Percentiles rank a stretch among this genome's conserved stretches.
Evolutionary conservation across 1,140 invertebrate genomes (phyloP).

Genomic region (Eciton burchellii): DNA sequence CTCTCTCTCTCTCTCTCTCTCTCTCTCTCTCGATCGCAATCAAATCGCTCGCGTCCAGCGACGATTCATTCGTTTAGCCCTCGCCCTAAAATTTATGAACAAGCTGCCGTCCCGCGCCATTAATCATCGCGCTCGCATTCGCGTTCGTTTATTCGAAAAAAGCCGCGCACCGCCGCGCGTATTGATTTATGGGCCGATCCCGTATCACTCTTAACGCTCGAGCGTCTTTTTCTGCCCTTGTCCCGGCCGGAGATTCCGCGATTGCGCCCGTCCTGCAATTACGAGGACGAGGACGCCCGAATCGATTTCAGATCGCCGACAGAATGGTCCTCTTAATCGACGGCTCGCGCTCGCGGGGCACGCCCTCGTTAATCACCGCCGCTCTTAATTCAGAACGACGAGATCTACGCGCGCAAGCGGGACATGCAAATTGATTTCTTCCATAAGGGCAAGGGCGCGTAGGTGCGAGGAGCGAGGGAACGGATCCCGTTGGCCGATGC

Average conservation of each 20-base stretch:
- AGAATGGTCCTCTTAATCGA: slow-evolving; percentile 47
- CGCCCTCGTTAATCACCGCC: slow-evolving; percentile 41
- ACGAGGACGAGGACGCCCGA: slow-evolving; percentile 40
- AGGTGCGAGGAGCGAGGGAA: not conserved
- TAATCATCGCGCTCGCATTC: slow-evolving; percentile 67
- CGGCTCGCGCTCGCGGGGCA: slow-evolving; percentile 21
- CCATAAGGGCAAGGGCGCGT: slow-evolving; percentile 28
- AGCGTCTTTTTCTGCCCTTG: slow-evolving; percentile 33
- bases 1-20: not conserved
- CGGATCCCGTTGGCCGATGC: too few relatives aligned
- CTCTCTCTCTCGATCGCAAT: slow-evolving; percentile 33
- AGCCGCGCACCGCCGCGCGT: slow-evolving; percentile 2
- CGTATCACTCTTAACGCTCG: slow-evolving; percentile 35
- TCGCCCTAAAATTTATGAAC: slow-evolving; percentile 74
- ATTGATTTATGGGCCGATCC: slow-evolving; percentile 56
- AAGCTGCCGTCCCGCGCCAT: slow-evolving; percentile 57
- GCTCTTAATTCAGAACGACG: slow-evolving; percentile 46
- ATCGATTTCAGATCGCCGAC: slow-evolving; percentile 46
- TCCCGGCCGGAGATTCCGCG: slow-evolving; percentile 39
- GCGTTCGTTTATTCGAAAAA: slow-evolving; percentile 51
- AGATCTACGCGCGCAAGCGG: slow-evolving; percentile 14
- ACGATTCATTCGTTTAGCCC: slow-evolving; percentile 60
- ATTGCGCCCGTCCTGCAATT: slow-evolving; percentile 47
- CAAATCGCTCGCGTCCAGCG: slow-evolving; percentile 59
- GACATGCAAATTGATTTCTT: slow-evolving; percentile 54